Percentiles rank a stretch among this genome's conserved stretches.
Evolutionary conservation across 2,888 invertebrate genomes (phyloP).

Genomic region (Cremastinae sp.): DNA sequence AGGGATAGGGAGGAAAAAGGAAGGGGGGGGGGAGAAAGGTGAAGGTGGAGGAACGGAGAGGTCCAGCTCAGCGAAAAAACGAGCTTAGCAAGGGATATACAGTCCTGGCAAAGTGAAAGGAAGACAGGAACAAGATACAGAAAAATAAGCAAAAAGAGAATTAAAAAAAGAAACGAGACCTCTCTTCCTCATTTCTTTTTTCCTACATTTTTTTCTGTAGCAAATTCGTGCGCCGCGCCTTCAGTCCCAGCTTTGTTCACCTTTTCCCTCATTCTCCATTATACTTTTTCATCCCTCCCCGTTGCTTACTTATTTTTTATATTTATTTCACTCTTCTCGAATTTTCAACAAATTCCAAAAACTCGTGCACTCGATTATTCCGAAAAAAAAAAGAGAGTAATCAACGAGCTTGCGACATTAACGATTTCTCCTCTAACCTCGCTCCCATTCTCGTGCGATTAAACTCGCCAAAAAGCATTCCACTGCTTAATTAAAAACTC

Average conservation of each 20-base stretch:
- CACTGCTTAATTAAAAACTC: too few species aligned
- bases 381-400: too few species aligned
- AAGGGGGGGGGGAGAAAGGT: conserved; percentile 46
- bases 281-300: conserved; percentile 41
- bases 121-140: conserved; percentile 44
- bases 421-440: too few species aligned
- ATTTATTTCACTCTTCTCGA: conserved; percentile 45
- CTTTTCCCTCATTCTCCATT: too few species aligned
- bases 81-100: conserved; percentile 43
- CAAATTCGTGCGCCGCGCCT: conserved; percentile 64
- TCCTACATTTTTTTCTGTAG: conserved; percentile 53
- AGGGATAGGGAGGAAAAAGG: conserved; percentile 41
- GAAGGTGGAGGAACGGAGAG: too few species aligned
- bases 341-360: too few species aligned
- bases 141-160: conserved; percentile 33
- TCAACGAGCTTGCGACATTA: too few species aligned
- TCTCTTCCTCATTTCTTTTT: conserved; percentile 7
- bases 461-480: too few species aligned
- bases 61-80: conserved; percentile 41
- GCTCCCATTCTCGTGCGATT: too few species aligned
- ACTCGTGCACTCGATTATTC: too few species aligned
- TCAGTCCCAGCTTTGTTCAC: conserved; percentile 54
- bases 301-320: conserved; percentile 39
- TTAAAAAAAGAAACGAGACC: conserved; percentile 39
- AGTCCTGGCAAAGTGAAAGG: conserved; percentile 44